Evolutionary conservation across 2,113 vertebrate genomes (phyloP).

Genomic region (Nothoprocta pentlandii): DNA sequence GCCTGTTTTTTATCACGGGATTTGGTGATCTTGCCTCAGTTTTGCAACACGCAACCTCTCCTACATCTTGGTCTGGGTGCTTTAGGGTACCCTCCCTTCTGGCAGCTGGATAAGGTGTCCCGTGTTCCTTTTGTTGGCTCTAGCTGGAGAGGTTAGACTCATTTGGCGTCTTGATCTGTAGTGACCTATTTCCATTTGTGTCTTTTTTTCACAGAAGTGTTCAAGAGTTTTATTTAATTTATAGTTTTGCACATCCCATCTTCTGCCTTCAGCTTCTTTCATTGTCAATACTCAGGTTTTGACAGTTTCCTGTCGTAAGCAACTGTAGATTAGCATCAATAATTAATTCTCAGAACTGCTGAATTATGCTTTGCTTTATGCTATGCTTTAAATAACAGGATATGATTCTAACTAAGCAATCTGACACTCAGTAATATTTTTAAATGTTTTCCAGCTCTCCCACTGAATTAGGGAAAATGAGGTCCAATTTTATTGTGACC

Average conservation of each 20-base stretch:
- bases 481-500: background rate
- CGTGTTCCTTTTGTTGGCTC: background rate
- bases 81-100: background rate
- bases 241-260: background rate
- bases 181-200: background rate
- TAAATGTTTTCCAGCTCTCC: background rate
- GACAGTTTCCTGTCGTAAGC: background rate
- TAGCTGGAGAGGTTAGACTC: background rate
- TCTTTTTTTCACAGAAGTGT: background rate
- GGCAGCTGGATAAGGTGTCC: background rate
- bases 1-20: background rate
- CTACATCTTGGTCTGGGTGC: background rate
- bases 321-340: accelerated
- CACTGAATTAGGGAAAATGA: background rate
- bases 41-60: background rate
- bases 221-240: too few relatives aligned
- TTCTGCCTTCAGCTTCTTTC: background rate
- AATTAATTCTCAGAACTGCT: background rate
- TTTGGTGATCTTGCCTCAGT: background rate
- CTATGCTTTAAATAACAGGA: background rate
- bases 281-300: background rate
- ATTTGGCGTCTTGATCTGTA: background rate
- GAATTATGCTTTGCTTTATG: background rate
- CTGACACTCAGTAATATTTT: background rate
- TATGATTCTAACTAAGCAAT: background rate